Percentiles rank a stretch among this genome's conserved stretches.
Evolutionary conservation across 30 jellyfish, hydroid and myxozoan species (phyloP).

Genomic region (Haliclystus octoradiatus): DNA sequence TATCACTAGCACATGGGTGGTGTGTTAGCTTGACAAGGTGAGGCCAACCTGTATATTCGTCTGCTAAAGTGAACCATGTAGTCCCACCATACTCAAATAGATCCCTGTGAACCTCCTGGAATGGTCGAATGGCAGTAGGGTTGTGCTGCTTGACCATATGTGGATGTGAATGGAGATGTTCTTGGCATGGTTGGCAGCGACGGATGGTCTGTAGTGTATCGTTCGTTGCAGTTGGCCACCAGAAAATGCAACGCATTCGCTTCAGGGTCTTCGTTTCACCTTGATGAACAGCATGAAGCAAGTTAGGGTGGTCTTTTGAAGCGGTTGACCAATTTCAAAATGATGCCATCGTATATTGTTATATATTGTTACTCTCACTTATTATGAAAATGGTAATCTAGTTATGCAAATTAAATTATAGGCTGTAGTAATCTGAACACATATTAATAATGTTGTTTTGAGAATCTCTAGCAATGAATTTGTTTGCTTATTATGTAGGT

Average conservation of each 20-base stretch:
- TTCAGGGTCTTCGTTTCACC: background rate
- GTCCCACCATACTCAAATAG: background rate
- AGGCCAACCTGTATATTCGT: background rate
- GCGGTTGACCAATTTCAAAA: no score
- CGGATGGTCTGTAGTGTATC: background rate
- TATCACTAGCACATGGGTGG: background rate
- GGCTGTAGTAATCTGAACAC: no score
- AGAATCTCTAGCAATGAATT: no score
- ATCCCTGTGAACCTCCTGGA: background rate
- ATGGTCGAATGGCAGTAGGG: background rate
- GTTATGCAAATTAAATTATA: no score
- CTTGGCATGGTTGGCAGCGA: slow-evolving; percentile 1
- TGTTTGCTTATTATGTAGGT: no score
- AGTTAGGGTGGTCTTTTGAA: no score
- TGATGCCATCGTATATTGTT: no score
- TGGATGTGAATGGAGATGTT: background rate
- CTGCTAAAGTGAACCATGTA: background rate
- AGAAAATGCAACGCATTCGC: background rate
- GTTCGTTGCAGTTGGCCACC: background rate
- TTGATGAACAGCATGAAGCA: background rate
- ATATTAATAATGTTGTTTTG: no score
- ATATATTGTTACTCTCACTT: no score
- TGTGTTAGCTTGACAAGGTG: background rate
- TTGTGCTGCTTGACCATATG: background rate
- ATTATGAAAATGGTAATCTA: no score